Base-by-base conservation (phyloP, 2,888 invertebrate genomes). In the Brachypalpus laphriformis region DNA sequence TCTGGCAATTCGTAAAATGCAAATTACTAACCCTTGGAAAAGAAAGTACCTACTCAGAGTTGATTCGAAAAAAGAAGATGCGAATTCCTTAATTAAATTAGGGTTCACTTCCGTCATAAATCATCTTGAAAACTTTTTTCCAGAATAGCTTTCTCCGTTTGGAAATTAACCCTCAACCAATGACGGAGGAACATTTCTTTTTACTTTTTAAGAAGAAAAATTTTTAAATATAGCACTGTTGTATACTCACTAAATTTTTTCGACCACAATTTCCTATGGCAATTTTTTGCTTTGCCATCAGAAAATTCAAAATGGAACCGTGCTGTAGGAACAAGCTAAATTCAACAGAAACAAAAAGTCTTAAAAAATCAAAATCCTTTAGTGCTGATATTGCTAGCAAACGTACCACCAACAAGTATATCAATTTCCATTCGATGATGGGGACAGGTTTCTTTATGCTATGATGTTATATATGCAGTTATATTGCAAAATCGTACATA, bases 401-500 rank as follows among this genome's bases (percentile, higher is more conserved):
- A 18, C n/a, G 25, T 14, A 37, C 5, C 34, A 54, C 16, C 18
- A 34, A 18, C 40, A 40, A 16, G 37, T 20, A 37, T 42, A 65
- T 70, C 63, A 76, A 82, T 65, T 76, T 76, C 25, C 56, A 70
- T 70, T 65, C 70, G 56, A 63, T 76, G 40, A 63, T 37, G 31
- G 56, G 34, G 59, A 49, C 37, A 56, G 45, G 54, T 47, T 75
- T 76, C 68, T 40, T 56, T 76, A 47, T 47, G 34, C 31, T 22
- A 22, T 76, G 56, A 45, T 76, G 22, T 56, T 65, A 11, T 63
- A 31, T n/a, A 76, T 45, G 68, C 63, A 51, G 71, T 56, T 63
- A 42, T 76, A 82, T 57, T 70, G 63, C 49, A 76, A 76, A 76
- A 76, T 82, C 47, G 63, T 71, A 78, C 31, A 47, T 78, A n/a